phyloP scores from a whole-genome alignment of 2,113 vertebrate species.

The Acanthochromis polyacanthus region DNA sequence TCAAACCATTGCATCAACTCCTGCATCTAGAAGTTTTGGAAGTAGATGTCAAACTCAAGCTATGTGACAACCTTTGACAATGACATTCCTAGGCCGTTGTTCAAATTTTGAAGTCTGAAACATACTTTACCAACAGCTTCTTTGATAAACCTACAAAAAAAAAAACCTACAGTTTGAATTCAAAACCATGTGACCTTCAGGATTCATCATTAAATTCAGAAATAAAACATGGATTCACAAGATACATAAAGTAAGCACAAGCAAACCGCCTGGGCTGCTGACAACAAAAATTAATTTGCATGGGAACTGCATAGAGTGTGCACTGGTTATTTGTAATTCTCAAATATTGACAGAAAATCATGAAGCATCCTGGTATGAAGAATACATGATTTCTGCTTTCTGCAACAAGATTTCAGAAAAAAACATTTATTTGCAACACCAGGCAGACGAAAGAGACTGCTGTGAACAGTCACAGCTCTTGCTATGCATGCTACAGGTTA shows the following conservation, averaged over 20 bases:
- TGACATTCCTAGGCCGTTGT: neutral
- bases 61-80: neutral
- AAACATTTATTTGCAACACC: slow-evolving; percentile 1
- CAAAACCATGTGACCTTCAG: neutral
- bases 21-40: neutral
- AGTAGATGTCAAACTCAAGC: neutral
- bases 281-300: neutral
- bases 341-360: slow-evolving; percentile 2
- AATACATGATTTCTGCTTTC: neutral
- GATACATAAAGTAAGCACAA: neutral
- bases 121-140: neutral
- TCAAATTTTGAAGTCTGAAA: neutral
- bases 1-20: neutral
- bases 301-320: slow-evolving; percentile 32
- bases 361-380: slow-evolving; percentile 11
- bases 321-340: slow-evolving; percentile 6
- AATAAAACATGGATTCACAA: neutral
- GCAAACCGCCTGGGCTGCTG: neutral
- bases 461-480: neutral
- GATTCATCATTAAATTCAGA: neutral
- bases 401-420: slow-evolving; percentile 2
- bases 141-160: neutral
- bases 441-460: neutral
- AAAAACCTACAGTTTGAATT: neutral
- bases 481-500: slow-evolving; percentile 32